Conservation (phyloP, 2,888 invertebrate genomes). For the Amphimallon solstitiale region DNA sequence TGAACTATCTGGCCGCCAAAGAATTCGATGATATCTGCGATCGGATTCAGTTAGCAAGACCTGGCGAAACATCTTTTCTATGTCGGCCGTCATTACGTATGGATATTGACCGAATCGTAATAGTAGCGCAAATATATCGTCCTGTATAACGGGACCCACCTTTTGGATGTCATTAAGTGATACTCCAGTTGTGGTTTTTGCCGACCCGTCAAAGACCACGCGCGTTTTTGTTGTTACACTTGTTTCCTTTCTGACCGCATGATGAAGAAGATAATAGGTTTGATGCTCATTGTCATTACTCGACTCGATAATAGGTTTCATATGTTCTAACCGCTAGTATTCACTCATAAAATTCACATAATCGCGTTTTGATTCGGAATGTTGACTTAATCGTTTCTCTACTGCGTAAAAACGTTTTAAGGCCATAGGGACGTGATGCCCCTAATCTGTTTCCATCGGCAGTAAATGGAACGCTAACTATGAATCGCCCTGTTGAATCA, state of each 20-base stretch:
- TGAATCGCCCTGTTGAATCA: too few species aligned
- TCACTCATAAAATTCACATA: too few species aligned
- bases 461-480: too few species aligned
- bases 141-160: constrained; percentile 7
- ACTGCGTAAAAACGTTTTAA: too few species aligned
- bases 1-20: constrained; percentile 50
- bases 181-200: constrained; percentile 1
- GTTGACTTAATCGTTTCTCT: too few species aligned
- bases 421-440: too few species aligned
- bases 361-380: too few species aligned
- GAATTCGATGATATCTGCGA: constrained; percentile 53
- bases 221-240: constrained; percentile 17
- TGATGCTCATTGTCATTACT: too few species aligned
- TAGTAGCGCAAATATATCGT: constrained; percentile 1
- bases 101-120: constrained; percentile 25
- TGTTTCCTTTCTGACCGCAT: constrained; percentile 4
- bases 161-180: constrained; percentile 17
- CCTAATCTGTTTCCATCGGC: too few species aligned
- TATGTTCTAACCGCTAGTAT: too few species aligned
- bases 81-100: constrained; percentile 54
- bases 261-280: too few species aligned
- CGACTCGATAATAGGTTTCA: too few species aligned
- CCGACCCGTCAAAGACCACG: constrained; percentile 11
- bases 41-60: constrained; percentile 49
- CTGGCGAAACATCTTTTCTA: constrained; percentile 57